Evolutionary conservation across 1,140 invertebrate species (phyloP).

Genomic region (Pentalonia nigronervosa): DNA sequence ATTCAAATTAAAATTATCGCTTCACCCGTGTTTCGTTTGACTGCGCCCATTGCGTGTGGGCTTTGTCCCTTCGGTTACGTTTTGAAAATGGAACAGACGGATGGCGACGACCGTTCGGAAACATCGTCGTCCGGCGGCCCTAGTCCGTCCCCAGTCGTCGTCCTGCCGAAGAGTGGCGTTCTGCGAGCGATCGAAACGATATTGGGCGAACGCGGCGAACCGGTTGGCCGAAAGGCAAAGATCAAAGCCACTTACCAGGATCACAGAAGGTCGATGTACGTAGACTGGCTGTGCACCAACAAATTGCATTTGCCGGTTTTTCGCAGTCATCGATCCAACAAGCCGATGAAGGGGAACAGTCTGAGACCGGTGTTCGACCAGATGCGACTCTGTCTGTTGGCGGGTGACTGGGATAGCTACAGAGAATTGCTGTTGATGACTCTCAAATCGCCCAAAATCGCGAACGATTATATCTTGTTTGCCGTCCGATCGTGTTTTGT

Average conservation of each 20-base stretch:
- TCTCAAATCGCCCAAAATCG: neutral
- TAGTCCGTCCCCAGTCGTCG: neutral
- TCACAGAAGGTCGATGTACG: neutral
- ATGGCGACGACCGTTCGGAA: neutral
- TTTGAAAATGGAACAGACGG: neutral
- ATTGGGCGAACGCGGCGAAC: neutral
- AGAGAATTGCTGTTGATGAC: neutral
- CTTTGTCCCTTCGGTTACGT: neutral
- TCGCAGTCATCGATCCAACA: neutral
- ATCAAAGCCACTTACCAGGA: neutral
- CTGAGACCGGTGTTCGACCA: neutral
- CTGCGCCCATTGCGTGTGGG: neutral
- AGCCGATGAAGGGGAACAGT: neutral
- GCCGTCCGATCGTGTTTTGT: slow-evolving; percentile 2
- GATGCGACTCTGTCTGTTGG: slow-evolving; percentile 15
- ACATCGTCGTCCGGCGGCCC: neutral
- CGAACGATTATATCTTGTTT: neutral
- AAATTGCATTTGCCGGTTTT: neutral
- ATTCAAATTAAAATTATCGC: too few species aligned
- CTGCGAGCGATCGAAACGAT: slow-evolving; percentile 6
- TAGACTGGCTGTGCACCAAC: neutral
- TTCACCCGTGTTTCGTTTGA: neutral
- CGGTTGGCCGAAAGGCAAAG: neutral
- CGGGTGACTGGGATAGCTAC: slow-evolving; percentile 22
- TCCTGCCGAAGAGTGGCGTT: neutral